These are phyloP conservation scores for Nudaria mundana DNA, from an alignment of 2,888 invertebrate genomes.

Conservation along the genomic window DNA sequence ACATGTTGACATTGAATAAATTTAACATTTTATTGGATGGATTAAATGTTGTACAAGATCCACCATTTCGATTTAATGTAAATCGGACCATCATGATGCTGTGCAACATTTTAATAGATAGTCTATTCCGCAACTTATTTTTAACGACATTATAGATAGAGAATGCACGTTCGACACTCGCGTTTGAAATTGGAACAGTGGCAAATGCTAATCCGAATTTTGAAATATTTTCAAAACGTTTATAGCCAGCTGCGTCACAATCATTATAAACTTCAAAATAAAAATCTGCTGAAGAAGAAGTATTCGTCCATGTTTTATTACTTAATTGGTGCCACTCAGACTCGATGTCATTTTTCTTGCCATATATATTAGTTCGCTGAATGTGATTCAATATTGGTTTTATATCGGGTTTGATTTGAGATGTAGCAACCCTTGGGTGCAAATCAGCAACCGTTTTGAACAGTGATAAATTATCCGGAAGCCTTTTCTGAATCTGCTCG, in stretches of 20 bases:
- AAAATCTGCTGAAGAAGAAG: constrained; percentile 3
- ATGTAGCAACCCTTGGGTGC: constrained; percentile 10
- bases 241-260: constrained; percentile 3
- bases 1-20: no score
- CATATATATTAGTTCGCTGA: constrained; percentile 11
- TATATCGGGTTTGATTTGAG: constrained; percentile 11
- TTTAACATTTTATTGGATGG: no score
- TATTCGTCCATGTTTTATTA: neutral
- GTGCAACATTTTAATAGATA: neutral
- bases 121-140: neutral
- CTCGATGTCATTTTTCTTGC: constrained; percentile 14
- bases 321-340: neutral
- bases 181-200: constrained; percentile 3
- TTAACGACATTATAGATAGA: neutral
- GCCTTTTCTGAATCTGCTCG: constrained; percentile 22
- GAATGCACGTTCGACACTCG: constrained; percentile 2
- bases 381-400: constrained; percentile 11
- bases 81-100: neutral
- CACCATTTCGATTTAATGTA: no score
- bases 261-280: constrained; percentile 5
- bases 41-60: no score
- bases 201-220: constrained; percentile 2
- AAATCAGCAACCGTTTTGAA: constrained; percentile 22
- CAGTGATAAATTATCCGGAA: constrained; percentile 27
- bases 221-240: constrained; percentile 5